These are phyloP conservation scores for Neuroscelio doddi DNA, from an alignment of 2,888 invertebrate species.

Conservation along the genomic window DNA sequence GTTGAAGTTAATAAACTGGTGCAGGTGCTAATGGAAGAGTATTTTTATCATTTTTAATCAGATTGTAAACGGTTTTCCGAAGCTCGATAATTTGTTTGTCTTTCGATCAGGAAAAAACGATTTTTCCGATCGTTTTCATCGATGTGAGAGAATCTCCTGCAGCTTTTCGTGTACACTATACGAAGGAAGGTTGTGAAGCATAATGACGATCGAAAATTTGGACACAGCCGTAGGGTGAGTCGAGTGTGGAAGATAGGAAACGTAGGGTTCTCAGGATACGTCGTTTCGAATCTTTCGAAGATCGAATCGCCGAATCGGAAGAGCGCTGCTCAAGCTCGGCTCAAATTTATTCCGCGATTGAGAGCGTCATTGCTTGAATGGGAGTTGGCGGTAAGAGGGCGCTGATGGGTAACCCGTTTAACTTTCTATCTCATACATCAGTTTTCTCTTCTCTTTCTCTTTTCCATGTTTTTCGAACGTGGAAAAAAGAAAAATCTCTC, in stretches of 20 bases:
- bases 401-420: constrained; percentile 42
- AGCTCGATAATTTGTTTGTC: too few relatives aligned
- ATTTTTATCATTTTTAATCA: too few relatives aligned
- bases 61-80: too few relatives aligned
- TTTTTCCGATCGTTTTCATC: constrained; percentile 34
- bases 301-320: constrained; percentile 41
- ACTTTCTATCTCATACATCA: constrained; percentile 19
- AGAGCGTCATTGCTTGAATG: constrained; percentile 51
- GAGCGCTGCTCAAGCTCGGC: constrained; percentile 28
- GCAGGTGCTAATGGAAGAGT: too few relatives aligned
- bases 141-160: constrained; percentile 17
- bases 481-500: too few relatives aligned
- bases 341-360: constrained; percentile 59
- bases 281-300: constrained; percentile 27
- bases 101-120: constrained; percentile 15
- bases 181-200: constrained; percentile 26
- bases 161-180: constrained; percentile 11
- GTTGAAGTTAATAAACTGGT: too few relatives aligned
- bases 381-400: constrained; percentile 49
- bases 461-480: background rate
- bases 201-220: constrained; percentile 41
- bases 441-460: constrained; percentile 9
- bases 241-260: constrained; percentile 37
- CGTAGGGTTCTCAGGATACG: constrained; percentile 43
- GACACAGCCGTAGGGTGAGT: constrained; percentile 38